phyloP scores from a whole-genome alignment of 2,113 vertebrate genomes.

The Neolamprologus caudopunctatus region DNA sequence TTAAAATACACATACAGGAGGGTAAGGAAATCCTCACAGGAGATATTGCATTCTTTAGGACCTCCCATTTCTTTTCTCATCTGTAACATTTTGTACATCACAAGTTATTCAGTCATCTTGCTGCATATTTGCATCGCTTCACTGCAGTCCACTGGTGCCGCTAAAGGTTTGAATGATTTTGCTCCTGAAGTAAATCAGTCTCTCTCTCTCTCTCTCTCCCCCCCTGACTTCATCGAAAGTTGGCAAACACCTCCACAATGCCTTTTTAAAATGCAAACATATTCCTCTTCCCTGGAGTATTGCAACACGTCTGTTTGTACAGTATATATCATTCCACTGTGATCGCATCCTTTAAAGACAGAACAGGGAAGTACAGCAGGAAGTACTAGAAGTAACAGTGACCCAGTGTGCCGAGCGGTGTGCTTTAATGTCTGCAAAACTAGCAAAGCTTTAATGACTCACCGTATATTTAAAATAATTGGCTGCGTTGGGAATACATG shows the following conservation, averaged over 20 bases:
- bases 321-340: neutral
- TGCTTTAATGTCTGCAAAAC: neutral
- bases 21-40: neutral
- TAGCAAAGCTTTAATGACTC: neutral
- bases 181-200: neutral
- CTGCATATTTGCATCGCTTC: neutral
- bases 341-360: neutral
- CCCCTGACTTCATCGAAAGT: neutral
- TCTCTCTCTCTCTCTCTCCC: accelerated
- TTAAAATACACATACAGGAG: neutral
- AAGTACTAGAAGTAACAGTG: neutral
- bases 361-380: neutral
- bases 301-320: neutral
- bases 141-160: neutral
- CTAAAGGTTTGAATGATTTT: neutral
- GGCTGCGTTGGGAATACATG: neutral
- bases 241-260: neutral
- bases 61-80: neutral
- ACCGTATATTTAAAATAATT: neutral
- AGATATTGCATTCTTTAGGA: neutral
- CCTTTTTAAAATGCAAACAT: neutral
- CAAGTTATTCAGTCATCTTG: neutral
- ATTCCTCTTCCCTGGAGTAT: neutral
- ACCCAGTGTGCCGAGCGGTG: neutral
- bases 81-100: neutral